Conservation (phyloP, 2,888 invertebrate genomes). For the Neria commutata region DNA sequence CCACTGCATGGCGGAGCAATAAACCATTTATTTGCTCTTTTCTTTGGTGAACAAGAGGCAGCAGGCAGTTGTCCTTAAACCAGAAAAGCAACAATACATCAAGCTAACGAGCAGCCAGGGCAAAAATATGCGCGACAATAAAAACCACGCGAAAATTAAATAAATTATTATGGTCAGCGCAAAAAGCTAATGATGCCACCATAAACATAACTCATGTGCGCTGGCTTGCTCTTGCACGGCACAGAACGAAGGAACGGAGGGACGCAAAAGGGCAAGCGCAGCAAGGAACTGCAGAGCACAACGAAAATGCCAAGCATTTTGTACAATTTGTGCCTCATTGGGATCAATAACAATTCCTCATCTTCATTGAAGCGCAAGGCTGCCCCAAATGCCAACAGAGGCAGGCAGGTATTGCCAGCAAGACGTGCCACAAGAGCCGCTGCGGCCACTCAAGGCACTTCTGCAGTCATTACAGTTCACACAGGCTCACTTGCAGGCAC, state of each 20-base stretch:
- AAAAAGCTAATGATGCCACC: conserved; percentile 46
- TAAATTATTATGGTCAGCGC: conserved; percentile 42
- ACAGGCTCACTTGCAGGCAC: too few species aligned
- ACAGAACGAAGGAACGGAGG: background rate
- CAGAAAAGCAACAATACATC: too few species aligned
- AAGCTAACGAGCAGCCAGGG: conserved; percentile 6
- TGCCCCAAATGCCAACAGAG: background rate
- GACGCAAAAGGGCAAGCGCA: background rate
- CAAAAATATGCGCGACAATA: conserved; percentile 29
- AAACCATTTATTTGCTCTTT: too few species aligned
- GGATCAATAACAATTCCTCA: conserved; percentile 57
- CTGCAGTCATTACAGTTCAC: too few species aligned
- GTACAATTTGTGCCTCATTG: conserved; percentile 59
- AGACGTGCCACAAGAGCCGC: too few species aligned
- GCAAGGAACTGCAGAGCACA: conserved; percentile 11
- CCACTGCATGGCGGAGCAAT: too few species aligned
- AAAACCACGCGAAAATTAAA: conserved; percentile 44
- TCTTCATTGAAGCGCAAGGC: conserved; percentile 41
- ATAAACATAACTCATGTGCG: conserved; percentile 50
- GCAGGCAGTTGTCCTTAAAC: too few species aligned
- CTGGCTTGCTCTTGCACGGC: too few species aligned
- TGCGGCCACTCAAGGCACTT: too few species aligned
- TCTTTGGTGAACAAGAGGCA: too few species aligned
- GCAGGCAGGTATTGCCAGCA: background rate
- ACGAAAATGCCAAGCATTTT: conserved; percentile 48